These are phyloP conservation scores for Diabrotica virgifera DNA, from an alignment of 1,140 invertebrate genomes.

Conservation along the genomic window DNA sequence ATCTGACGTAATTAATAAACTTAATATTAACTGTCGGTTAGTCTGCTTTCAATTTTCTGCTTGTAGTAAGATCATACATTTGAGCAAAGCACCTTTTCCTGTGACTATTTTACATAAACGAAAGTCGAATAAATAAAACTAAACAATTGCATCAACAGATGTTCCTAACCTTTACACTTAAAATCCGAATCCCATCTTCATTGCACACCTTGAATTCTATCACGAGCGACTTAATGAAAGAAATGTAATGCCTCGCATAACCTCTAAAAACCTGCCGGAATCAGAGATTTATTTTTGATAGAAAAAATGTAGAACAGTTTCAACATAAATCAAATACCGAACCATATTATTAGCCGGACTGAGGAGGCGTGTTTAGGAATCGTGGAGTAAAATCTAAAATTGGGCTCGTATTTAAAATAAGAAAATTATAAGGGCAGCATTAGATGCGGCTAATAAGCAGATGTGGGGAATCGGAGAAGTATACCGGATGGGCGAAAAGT, in stretches of 20 bases:
- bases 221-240: slow-evolving; percentile 8
- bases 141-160: no score
- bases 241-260: slow-evolving; percentile 10
- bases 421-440: slow-evolving; percentile 28
- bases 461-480: neutral
- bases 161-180: no score
- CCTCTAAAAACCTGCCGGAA: slow-evolving; percentile 19
- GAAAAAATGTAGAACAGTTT: slow-evolving; percentile 21
- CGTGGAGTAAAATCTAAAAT: slow-evolving; percentile 25
- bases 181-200: neutral
- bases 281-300: slow-evolving; percentile 24
- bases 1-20: no score
- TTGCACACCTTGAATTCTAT: neutral
- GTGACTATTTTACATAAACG: no score
- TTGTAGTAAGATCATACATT: no score
- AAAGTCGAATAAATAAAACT: no score
- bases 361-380: slow-evolving; percentile 18
- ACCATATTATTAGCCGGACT: slow-evolving; percentile 16
- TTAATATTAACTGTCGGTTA: no score
- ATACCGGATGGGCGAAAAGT: neutral
- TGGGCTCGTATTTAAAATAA: slow-evolving; percentile 27
- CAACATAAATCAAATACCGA: slow-evolving; percentile 18
- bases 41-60: no score
- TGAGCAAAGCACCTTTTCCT: no score
- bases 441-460: slow-evolving; percentile 19